Percentiles rank a stretch among this genome's conserved stretches.
Conservation (phyloP, 2,888 invertebrate species). For the Reticulitermes lucifugus region DNA sequence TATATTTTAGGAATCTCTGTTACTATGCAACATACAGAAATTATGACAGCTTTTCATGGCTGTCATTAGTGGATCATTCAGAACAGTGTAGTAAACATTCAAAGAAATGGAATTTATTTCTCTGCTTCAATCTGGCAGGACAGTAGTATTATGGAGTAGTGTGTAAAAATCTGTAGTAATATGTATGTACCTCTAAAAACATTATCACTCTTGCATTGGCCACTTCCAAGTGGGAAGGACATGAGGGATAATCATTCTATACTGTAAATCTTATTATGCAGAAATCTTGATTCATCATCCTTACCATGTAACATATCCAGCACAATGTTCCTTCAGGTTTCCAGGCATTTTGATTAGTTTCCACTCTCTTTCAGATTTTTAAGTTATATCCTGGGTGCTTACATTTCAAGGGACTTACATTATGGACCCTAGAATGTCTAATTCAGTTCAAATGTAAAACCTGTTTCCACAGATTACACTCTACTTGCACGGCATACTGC, state of each 20-base stretch:
- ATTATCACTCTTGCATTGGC: conserved; percentile 26
- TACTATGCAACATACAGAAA: conserved; percentile 18
- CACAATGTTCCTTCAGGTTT: conserved; percentile 17
- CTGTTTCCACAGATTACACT: not conserved
- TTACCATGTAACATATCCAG: not conserved
- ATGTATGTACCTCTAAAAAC: conserved; percentile 35
- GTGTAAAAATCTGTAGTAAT: conserved; percentile 35
- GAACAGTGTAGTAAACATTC: conserved; percentile 21
- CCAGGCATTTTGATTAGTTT: conserved; percentile 4
- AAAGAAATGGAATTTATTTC: conserved; percentile 35
- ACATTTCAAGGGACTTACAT: not conserved
- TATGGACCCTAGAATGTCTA: not conserved
- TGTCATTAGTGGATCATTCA: conserved; percentile 4
- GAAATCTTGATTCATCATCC: not conserved
- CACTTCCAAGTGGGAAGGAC: conserved; percentile 34
- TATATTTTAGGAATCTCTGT: conserved; percentile 30
- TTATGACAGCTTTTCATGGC: not conserved
- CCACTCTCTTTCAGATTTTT: not conserved
- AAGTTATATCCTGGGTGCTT: not conserved
- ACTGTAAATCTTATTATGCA: not conserved
- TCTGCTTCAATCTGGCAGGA: conserved; percentile 27
- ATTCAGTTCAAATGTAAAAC: not conserved
- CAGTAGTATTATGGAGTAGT: not conserved
- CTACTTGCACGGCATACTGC: not conserved
- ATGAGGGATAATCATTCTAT: conserved; percentile 14